Conservation (phyloP, 2,797 vertebrate genomes). For the Myotis planiceps region DNA sequence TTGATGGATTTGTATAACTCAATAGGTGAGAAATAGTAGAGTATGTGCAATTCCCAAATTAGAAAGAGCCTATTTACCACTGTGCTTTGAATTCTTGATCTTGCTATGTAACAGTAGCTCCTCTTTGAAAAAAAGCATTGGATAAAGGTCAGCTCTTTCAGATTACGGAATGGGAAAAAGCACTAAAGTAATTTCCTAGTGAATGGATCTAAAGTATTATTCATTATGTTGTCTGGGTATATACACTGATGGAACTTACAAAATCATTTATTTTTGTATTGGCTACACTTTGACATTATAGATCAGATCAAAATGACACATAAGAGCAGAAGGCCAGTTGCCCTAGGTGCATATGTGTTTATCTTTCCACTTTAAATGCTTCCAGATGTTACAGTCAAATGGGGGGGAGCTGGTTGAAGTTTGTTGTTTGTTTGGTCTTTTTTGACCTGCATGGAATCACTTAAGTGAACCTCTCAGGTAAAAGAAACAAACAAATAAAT, state of each 20-base stretch:
- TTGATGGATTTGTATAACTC: background rate
- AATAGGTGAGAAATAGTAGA: background rate
- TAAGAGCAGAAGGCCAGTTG: background rate
- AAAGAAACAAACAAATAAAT: background rate
- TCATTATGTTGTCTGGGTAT: background rate
- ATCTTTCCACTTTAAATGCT: background rate
- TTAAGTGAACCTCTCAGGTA: background rate
- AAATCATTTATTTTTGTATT: slow-evolving; percentile 45
- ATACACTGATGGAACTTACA: background rate
- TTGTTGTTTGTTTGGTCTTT: background rate
- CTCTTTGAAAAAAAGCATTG: background rate
- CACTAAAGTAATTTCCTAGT: slow-evolving; percentile 30
- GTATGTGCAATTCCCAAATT: background rate
- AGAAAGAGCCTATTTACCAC: background rate
- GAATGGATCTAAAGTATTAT: slow-evolving; percentile 46
- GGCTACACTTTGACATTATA: background rate
- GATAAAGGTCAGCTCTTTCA: slow-evolving; percentile 44
- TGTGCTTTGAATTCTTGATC: background rate
- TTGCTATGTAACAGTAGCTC: background rate
- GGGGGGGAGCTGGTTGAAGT: background rate
- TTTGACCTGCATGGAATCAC: background rate
- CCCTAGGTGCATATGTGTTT: background rate
- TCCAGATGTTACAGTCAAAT: background rate
- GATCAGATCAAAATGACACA: background rate
- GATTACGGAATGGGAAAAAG: background rate